Evolutionary conservation across 2,888 invertebrate species (phyloP).

Genomic region (Bhutanitis thaidina): DNA sequence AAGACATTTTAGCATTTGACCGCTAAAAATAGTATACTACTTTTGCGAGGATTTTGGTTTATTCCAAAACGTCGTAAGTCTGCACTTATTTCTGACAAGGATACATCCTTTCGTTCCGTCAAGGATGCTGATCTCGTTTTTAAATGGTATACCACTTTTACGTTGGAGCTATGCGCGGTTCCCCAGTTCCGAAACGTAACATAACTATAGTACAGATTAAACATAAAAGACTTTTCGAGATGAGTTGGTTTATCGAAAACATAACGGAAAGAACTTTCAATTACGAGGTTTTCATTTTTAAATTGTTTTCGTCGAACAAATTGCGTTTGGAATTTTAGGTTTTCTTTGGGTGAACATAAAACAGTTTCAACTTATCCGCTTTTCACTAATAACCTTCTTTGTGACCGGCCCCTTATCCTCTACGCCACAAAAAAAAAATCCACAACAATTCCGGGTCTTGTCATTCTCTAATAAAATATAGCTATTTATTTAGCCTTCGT

Average conservation of each 20-base stretch:
- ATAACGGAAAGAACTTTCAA: constrained; percentile 37
- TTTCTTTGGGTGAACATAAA: too few species aligned
- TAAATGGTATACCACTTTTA: constrained; percentile 65
- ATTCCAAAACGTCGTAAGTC: constrained; percentile 39
- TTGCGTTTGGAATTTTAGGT: neutral
- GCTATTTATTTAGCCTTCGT: too few species aligned
- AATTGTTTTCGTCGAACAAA: constrained; percentile 18
- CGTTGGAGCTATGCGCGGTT: constrained; percentile 5
- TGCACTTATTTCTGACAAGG: constrained; percentile 29
- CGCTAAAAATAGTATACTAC: constrained; percentile 59
- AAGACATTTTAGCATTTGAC: constrained; percentile 34
- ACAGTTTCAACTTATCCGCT: too few species aligned
- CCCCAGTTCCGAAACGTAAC: constrained; percentile 25
- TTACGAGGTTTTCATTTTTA: constrained; percentile 44
- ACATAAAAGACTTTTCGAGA: constrained; percentile 22
- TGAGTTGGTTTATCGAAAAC: constrained; percentile 41
- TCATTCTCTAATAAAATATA: too few species aligned
- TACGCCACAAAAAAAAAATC: too few species aligned
- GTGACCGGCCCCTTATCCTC: too few species aligned
- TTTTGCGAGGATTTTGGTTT: constrained; percentile 37
- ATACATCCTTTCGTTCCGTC: constrained; percentile 37
- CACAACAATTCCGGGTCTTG: too few species aligned
- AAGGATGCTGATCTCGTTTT: constrained; percentile 42
- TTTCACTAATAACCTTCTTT: too few species aligned
- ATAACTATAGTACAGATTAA: constrained; percentile 15